A percentile compares a stretch with the other conserved stretches of the same genome.
These are phyloP conservation scores for Syngnathus floridae DNA, from an alignment of 2,113 vertebrate genomes.

Conservation along the genomic window DNA sequence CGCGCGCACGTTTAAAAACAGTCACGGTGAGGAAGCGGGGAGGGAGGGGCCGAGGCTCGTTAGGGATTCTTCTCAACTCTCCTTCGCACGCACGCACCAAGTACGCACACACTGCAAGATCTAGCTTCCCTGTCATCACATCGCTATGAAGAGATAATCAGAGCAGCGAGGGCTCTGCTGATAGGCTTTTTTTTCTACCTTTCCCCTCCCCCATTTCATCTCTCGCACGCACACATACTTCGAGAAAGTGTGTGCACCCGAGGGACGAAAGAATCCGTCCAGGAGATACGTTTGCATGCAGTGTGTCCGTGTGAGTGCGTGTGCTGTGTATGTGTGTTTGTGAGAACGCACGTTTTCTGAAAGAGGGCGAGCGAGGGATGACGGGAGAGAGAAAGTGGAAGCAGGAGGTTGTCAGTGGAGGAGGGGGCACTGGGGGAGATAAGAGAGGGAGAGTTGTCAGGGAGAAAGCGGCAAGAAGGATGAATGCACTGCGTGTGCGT, in stretches of 20 bases:
- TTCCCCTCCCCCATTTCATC: conserved; percentile 14
- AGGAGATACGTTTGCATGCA: conserved; percentile 50
- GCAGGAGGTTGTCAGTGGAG: conserved; percentile 55
- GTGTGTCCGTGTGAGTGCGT: conserved; percentile 38
- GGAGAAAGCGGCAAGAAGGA: conserved; percentile 65
- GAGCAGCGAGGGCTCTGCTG: conserved; percentile 4
- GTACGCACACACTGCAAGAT: conserved; percentile 20
- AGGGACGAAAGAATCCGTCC: conserved; percentile 63
- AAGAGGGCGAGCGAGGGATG: conserved; percentile 51
- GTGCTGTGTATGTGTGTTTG: conserved; percentile 34
- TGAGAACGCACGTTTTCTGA: conserved; percentile 57
- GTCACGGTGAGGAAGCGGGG: conserved; percentile 40
- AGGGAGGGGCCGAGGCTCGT: conserved; percentile 59
- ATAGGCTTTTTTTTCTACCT: conserved; percentile 32
- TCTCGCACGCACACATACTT: conserved; percentile 54
- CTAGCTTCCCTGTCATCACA: conserved; percentile 22
- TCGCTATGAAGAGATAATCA: conserved; percentile 5
- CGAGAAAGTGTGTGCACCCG: conserved; percentile 64
- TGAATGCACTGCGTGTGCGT: conserved; percentile 58
- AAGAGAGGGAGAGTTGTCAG: conserved; percentile 60
- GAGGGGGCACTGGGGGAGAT: conserved; percentile 55
- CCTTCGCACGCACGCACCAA: not conserved
- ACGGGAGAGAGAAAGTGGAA: conserved; percentile 54
- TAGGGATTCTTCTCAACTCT: conserved; percentile 53
- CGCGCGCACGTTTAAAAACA: conserved; percentile 35